Percentiles rank a stretch among this genome's conserved stretches.
phyloP scores from a whole-genome alignment of 2,113 vertebrate genomes.

The Prunella fulvescens region DNA sequence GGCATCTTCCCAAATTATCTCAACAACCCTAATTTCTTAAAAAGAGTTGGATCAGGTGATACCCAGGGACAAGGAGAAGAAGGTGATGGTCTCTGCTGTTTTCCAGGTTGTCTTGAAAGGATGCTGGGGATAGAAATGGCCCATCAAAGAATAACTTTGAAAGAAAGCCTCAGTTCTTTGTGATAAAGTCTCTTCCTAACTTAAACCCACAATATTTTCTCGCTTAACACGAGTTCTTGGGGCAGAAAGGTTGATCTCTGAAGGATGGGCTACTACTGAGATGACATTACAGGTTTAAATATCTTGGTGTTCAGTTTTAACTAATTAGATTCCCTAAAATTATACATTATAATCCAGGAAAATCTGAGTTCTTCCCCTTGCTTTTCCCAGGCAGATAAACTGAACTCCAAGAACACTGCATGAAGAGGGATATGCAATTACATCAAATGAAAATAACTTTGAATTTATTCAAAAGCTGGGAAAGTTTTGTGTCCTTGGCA shows the following conservation, averaged over 20 bases:
- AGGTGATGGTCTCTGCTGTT: background rate
- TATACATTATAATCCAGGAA: background rate
- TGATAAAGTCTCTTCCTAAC: background rate
- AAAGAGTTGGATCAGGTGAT: background rate
- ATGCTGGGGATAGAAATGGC: background rate
- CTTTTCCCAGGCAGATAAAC: background rate
- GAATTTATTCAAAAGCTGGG: background rate
- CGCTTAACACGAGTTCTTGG: background rate
- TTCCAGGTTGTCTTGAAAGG: background rate
- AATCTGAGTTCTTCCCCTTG: background rate
- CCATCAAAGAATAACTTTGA: background rate
- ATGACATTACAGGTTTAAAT: background rate
- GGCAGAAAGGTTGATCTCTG: background rate
- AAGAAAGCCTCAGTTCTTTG: background rate
- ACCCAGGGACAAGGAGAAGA: background rate
- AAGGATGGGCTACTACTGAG: background rate
- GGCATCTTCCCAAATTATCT: background rate
- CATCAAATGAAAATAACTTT: background rate
- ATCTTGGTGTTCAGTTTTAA: background rate
- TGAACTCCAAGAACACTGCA: background rate
- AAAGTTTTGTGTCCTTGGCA: background rate
- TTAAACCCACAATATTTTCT: background rate
- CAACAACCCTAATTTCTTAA: background rate
- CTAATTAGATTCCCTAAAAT: background rate
- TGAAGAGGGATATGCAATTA: background rate